Evolutionary conservation across 2,888 invertebrate genomes (phyloP).

Genomic region (Himalopsyche japonica): DNA sequence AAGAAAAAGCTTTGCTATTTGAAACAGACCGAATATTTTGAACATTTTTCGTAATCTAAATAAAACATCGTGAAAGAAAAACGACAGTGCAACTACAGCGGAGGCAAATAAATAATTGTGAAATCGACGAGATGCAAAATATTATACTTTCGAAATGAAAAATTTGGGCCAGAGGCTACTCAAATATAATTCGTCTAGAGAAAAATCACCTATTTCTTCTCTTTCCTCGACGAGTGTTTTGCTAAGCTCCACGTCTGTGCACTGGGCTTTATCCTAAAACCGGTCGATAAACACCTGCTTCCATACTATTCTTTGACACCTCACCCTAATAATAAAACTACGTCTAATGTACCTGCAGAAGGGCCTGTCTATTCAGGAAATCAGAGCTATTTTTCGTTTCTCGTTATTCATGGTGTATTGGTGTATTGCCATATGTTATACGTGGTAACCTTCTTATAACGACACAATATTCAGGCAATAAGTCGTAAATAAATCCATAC

Average conservation of each 20-base stretch:
- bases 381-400: not conserved
- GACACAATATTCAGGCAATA: too few species aligned
- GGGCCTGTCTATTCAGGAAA: not conserved
- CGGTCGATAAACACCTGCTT: not conserved
- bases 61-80: not conserved
- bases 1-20: too few species aligned
- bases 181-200: not conserved
- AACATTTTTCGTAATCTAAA: not conserved
- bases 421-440: too few species aligned
- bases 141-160: not conserved
- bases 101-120: not conserved
- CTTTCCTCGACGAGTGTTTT: not conserved
- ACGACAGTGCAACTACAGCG: not conserved
- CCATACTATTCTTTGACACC: not conserved
- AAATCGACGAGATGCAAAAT: not conserved
- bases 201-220: not conserved
- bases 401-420: too few species aligned
- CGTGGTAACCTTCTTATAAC: too few species aligned
- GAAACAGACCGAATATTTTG: not conserved
- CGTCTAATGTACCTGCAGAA: not conserved
- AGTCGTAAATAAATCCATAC: too few species aligned
- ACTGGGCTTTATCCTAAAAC: not conserved
- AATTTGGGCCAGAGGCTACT: not conserved
- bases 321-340: not conserved
- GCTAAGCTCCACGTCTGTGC: not conserved